Evolutionary conservation across 2,797 vertebrate species (phyloP).

Genomic region (Podarcis siculus): DNA sequence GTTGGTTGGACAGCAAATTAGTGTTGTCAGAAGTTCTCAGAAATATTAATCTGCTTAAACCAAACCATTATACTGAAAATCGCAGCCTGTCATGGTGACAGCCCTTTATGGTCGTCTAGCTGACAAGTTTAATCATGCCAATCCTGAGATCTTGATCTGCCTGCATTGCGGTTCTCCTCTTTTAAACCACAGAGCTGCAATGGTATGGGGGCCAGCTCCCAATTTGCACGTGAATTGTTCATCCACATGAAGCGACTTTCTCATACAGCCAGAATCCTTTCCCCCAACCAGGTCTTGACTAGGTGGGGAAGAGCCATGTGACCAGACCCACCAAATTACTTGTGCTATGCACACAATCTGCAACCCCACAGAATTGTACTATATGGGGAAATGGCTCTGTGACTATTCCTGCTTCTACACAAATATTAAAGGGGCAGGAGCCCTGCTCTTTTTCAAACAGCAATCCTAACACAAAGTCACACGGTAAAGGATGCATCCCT

Average conservation of each 20-base stretch:
- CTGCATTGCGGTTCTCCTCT: not conserved
- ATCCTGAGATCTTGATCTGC: not conserved
- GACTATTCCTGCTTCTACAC: not conserved
- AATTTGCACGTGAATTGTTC: not conserved
- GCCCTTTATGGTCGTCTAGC: not conserved
- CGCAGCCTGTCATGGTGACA: not conserved
- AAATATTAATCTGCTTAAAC: not conserved
- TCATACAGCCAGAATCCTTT: not conserved
- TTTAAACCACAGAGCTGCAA: not conserved
- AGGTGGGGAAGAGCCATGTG: too few species aligned
- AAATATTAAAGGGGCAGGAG: too few species aligned
- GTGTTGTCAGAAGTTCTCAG: not conserved
- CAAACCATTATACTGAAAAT: not conserved
- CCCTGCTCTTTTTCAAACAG: not conserved
- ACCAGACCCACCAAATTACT: too few species aligned
- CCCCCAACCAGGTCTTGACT: too few species aligned
- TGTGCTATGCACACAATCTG: not conserved
- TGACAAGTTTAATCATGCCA: slow-evolving; percentile 3
- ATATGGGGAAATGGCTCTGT: too few species aligned
- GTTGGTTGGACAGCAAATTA: not conserved
- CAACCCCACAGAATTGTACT: not conserved
- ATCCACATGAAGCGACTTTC: too few species aligned
- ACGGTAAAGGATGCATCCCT: not conserved
- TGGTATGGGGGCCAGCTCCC: not conserved
- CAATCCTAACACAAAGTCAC: too few species aligned